Percentiles rank a stretch among this genome's conserved stretches.
These are phyloP conservation scores for Burhinus bistriatus DNA, from an alignment of 2,113 vertebrate genomes.

Conservation along the genomic window DNA sequence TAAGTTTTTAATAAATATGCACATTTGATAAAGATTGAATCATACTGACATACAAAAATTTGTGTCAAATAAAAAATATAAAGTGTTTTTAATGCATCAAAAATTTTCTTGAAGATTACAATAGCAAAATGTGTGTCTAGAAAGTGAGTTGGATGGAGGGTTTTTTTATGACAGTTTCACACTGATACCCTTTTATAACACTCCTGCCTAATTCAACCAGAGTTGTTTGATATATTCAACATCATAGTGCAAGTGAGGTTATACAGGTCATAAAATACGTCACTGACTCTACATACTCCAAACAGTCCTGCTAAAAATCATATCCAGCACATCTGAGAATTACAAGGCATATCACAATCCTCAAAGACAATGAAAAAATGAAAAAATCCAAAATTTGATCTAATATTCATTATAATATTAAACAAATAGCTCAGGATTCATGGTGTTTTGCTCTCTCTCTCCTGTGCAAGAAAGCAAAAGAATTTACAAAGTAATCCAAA, in stretches of 20 bases:
- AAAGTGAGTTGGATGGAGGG: not conserved
- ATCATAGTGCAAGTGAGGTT: not conserved
- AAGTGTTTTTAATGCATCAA: not conserved
- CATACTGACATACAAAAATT: not conserved
- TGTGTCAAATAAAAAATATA: not conserved
- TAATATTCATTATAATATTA: not conserved
- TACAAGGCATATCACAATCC: not conserved
- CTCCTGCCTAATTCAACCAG: not conserved
- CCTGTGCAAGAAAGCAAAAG: not conserved
- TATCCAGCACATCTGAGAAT: not conserved
- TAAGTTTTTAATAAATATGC: not conserved
- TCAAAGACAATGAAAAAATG: not conserved
- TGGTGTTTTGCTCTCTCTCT: not conserved
- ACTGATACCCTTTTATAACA: not conserved
- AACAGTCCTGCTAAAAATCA: not conserved
- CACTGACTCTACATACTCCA: not conserved
- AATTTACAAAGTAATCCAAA: not conserved
- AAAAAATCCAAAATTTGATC: not conserved
- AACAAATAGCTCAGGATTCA: not conserved
- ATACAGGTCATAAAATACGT: not conserved
- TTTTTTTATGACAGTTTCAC: not conserved
- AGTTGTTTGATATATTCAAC: not conserved
- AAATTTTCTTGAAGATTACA: not conserved
- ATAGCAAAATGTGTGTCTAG: not conserved
- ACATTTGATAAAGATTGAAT: not conserved